Evolutionary conservation across 2,888 invertebrate genomes (phyloP), one percentile per base, ranked within the genome.

Genomic region (Eupeodes latifasciatus): DNA sequence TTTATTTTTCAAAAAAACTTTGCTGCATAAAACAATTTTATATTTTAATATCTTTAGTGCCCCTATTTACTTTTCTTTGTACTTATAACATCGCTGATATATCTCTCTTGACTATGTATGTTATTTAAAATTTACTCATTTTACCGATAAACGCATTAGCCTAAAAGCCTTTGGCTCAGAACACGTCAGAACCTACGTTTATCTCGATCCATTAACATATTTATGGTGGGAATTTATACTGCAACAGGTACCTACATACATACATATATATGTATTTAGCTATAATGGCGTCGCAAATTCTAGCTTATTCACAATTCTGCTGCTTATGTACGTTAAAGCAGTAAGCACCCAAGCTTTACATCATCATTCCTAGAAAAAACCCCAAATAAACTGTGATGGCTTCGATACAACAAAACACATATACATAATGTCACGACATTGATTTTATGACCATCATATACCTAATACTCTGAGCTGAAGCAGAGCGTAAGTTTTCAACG

Each of bases 371-470:
- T 9, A 19, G 14, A 66, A 49, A 59, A n/a, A 12, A 49, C 16
- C 62, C 40, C 47, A 66, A 66, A 66, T 49, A 66, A 66, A 49
- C 5, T 49, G 27, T 66, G 12, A 36, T 47, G 59, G 12, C n/a
- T 27, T 7, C 49, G 36, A 40, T 67, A 53, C 19, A 49, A 6
- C 5, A 19, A 57, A 44, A 62, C 71, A 16, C 74, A 53, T 51
- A 72, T 47, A 66, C 57, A 51, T 47, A 66, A 59, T 53, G 66
- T 61, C 57, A 78, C 55, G 61, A 82, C 85, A 57, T 53, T 79
- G 86, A 83, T 75, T 86, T 83, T 86, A 82, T 75, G 64, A 64
- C 75, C 75, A 59, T 61, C 67, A 27, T 59, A 47, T 66, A n/a
- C n/a, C n/a, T n/a, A 40, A 71, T 66, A 67, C 49, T 27, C 27